Percentiles rank a stretch among this genome's conserved stretches.
These are phyloP conservation scores for Neuroterus valhalla DNA, from an alignment of 1,140 invertebrate species.

Conservation along the genomic window DNA sequence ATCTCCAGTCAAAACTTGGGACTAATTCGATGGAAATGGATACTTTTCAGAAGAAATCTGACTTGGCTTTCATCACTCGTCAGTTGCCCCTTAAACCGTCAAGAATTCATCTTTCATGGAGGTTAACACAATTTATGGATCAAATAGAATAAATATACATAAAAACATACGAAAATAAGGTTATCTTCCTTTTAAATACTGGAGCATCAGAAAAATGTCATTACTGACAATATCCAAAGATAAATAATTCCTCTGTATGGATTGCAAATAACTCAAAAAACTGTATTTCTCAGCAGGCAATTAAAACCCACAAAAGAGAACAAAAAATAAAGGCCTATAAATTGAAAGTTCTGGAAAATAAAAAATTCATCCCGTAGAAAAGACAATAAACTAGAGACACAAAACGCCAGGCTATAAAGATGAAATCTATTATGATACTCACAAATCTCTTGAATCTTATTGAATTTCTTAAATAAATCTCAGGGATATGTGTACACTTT, in stretches of 20 bases:
- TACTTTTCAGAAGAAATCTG: too few species aligned
- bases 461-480: constrained; percentile 27
- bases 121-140: too few species aligned
- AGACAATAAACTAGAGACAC: constrained; percentile 23
- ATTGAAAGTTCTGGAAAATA: background rate
- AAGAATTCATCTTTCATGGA: too few species aligned
- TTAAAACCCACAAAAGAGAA: constrained; percentile 10
- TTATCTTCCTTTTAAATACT: too few species aligned
- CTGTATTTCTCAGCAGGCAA: constrained; percentile 11
- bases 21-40: too few species aligned
- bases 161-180: too few species aligned
- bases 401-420: constrained; percentile 20
- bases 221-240: background rate
- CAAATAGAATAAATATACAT: too few species aligned
- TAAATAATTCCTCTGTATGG: background rate
- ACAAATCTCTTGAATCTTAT: constrained; percentile 27
- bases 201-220: too few species aligned
- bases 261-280: constrained; percentile 16
- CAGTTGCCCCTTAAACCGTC: too few species aligned
- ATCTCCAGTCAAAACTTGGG: too few species aligned
- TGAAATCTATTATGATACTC: constrained; percentile 19
- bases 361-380: constrained; percentile 17
- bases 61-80: too few species aligned
- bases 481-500: constrained; percentile 23
- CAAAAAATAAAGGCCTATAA: constrained; percentile 1